Conservation (phyloP, 2,113 vertebrate genomes). For the Thinocorus orbignyianus region DNA sequence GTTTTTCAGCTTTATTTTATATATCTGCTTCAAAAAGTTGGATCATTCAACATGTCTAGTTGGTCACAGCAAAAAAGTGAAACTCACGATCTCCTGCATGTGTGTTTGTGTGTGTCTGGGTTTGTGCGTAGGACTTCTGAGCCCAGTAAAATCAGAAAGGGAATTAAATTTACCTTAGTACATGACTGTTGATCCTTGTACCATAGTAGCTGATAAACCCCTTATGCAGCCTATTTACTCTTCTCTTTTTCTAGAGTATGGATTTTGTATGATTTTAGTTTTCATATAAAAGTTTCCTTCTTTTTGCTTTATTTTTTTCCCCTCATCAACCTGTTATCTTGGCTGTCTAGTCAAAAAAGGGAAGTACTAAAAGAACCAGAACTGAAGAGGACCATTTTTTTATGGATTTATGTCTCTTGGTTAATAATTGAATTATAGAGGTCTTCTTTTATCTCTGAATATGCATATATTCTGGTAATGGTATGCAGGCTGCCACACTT, state of each 20-base stretch:
- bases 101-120: not conserved
- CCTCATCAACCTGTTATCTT: not conserved
- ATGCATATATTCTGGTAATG: constrained; percentile 5
- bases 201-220: not conserved
- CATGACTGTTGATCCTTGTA: not conserved
- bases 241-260: not conserved
- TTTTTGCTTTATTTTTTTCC: not conserved
- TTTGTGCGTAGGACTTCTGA: not conserved
- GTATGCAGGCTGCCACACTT: constrained; percentile 16
- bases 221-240: not conserved
- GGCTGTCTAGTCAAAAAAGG: not conserved
- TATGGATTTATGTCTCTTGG: not conserved
- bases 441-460: constrained; percentile 46
- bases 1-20: not conserved
- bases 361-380: not conserved
- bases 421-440: constrained; percentile 46
- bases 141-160: not conserved
- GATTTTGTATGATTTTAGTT: not conserved
- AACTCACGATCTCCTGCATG: not conserved
- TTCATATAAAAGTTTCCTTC: not conserved
- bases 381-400: not conserved
- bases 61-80: not conserved
- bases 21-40: not conserved
- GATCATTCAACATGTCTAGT: not conserved
- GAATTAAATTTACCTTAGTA: not conserved